These are phyloP conservation scores for Enteromius treurensis DNA, from an alignment of 2,797 vertebrate genomes.

Conservation along the genomic window DNA sequence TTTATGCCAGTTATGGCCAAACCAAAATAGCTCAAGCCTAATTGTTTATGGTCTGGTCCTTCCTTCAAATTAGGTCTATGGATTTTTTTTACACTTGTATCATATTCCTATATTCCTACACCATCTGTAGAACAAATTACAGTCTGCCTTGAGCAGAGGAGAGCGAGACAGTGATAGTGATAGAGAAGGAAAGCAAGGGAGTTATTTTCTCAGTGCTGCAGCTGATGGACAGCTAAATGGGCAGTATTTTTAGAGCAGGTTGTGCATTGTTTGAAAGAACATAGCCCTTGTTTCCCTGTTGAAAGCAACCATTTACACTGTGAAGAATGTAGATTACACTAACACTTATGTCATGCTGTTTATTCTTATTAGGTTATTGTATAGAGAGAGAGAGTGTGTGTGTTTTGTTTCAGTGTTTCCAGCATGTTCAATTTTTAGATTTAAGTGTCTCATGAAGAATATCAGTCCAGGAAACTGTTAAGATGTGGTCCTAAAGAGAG, in stretches of 20 bases:
- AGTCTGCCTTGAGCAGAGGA: neutral
- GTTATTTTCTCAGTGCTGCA: conserved; percentile 9
- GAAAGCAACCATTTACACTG: neutral
- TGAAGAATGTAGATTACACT: neutral
- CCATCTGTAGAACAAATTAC: conserved; percentile 6
- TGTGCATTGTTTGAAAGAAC: conserved; percentile 8
- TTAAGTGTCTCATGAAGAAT: conserved; percentile 7
- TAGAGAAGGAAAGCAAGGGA: conserved; percentile 9
- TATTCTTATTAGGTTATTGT: neutral
- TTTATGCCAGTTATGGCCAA: neutral
- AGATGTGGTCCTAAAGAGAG: conserved; percentile 8
- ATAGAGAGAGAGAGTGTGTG: neutral
- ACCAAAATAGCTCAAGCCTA: neutral
- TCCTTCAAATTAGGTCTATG: neutral
- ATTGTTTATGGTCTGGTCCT: neutral
- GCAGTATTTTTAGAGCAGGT: conserved; percentile 19
- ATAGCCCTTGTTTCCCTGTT: neutral
- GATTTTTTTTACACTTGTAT: neutral
- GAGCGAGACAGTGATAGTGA: neutral
- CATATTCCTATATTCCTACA: neutral
- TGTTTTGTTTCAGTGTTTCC: neutral
- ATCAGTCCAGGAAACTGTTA: conserved; percentile 19
- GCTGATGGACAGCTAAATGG: conserved; percentile 31
- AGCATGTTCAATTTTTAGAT: neutral
- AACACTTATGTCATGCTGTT: neutral